These are phyloP conservation scores for Mylabris sibirica DNA, from an alignment of 2,888 invertebrate genomes.

Conservation along the genomic window DNA sequence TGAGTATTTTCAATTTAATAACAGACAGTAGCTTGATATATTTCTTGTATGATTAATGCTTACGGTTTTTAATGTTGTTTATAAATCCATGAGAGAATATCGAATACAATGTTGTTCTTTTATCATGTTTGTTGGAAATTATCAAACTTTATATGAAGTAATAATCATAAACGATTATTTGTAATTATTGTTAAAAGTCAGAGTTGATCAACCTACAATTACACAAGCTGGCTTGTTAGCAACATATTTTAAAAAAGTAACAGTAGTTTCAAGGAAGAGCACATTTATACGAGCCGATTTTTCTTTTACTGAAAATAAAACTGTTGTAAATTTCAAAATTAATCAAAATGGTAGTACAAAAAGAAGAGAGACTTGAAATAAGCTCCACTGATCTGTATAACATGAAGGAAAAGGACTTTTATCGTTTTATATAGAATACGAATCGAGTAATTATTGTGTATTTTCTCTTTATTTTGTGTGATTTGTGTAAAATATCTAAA, in stretches of 20 bases:
- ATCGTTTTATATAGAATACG: no score
- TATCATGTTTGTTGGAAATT: no score
- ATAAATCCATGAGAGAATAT: neutral
- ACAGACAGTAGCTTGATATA: conserved; percentile 11
- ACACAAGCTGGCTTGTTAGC: neutral
- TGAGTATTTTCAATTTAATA: conserved; percentile 6
- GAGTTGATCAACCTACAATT: neutral
- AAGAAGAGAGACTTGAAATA: neutral
- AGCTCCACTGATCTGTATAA: neutral
- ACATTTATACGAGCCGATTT: no score
- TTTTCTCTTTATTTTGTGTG: neutral
- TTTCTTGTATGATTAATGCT: neutral
- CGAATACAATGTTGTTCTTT: no score
- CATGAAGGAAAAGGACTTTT: no score
- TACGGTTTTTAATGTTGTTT: neutral
- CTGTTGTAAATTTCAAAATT: neutral
- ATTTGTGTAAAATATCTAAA: neutral
- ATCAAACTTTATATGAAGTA: neutral
- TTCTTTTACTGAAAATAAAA: no score
- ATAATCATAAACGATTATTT: neutral
- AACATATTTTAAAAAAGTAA: neutral
- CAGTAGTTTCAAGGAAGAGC: neutral
- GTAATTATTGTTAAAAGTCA: neutral
- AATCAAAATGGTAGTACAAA: neutral
- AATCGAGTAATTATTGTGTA: no score